phyloP scores from a whole-genome alignment of 1,140 invertebrate species.

The Rhyacophila brunnea region DNA sequence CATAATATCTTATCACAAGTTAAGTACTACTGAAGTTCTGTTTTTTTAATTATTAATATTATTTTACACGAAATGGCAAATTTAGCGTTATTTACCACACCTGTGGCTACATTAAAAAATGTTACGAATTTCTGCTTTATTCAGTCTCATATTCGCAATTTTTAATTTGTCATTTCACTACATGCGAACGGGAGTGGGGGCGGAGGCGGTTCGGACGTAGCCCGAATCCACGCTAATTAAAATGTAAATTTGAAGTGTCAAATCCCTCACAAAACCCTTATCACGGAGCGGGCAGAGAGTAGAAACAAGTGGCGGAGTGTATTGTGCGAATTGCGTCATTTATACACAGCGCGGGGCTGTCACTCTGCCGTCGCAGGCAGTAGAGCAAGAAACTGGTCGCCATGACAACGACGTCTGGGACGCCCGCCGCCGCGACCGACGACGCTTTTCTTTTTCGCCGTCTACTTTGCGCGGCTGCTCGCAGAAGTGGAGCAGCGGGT shows the following conservation, averaged over 20 bases:
- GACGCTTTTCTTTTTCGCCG: background rate
- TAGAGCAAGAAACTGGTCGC: slow-evolving; percentile 6
- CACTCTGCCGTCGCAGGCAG: slow-evolving; percentile 3
- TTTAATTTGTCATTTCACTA: slow-evolving; percentile 21
- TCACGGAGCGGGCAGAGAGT: slow-evolving; percentile 7
- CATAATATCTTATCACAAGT: too few relatives aligned
- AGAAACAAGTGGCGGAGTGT: background rate
- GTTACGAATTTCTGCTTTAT: too few relatives aligned
- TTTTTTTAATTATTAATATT: too few relatives aligned
- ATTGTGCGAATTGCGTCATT: too few relatives aligned
- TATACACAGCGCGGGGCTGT: background rate
- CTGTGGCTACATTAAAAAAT: too few relatives aligned
- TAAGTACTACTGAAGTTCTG: too few relatives aligned
- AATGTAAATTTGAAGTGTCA: slow-evolving; percentile 32
- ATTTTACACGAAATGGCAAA: too few relatives aligned
- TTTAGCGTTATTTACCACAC: too few relatives aligned
- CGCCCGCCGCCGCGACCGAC: too few relatives aligned
- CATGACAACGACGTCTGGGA: slow-evolving; percentile 5
- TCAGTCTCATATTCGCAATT: slow-evolving; percentile 3
- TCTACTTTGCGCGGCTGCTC: too few relatives aligned
- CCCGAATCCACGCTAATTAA: slow-evolving; percentile 30
- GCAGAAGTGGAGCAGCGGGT: too few relatives aligned
- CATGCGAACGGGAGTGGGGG: background rate
- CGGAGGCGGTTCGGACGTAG: too few relatives aligned
- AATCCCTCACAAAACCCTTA: slow-evolving; percentile 31